Conservation (phyloP, 2,113 vertebrate genomes). For the Corvus moneduloides region DNA sequence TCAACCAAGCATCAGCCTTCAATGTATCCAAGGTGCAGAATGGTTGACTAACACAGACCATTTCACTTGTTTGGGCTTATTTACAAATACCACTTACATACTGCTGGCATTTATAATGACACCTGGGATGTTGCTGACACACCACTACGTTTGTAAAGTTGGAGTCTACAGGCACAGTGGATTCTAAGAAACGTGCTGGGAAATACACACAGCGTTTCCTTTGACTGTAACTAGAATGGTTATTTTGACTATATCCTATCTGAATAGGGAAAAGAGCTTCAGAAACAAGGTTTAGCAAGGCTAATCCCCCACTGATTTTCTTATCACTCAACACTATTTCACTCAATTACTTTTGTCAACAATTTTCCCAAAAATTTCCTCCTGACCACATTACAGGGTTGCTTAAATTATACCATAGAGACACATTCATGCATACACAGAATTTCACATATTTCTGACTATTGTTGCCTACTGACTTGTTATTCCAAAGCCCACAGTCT, state of each 20-base stretch:
- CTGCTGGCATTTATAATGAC: slow-evolving; percentile 50
- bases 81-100: slow-evolving; percentile 39
- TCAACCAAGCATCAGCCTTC: not conserved
- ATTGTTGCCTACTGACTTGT: not conserved
- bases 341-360: not conserved
- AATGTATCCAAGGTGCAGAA: slow-evolving; percentile 20
- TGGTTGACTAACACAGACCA: slow-evolving; percentile 17
- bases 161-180: not conserved
- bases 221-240: not conserved
- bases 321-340: not conserved
- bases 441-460: not conserved
- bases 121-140: slow-evolving; percentile 64
- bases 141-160: not conserved
- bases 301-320: not conserved
- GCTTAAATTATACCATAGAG: not conserved
- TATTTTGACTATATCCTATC: not conserved
- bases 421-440: not conserved
- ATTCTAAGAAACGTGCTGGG: slow-evolving; percentile 2
- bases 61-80: slow-evolving; percentile 26
- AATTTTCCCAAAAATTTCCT: not conserved
- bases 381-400: not conserved
- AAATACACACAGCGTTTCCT: not conserved
- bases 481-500: slow-evolving; percentile 20
- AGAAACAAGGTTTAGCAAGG: not conserved
- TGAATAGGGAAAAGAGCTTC: not conserved